Percentiles rank a stretch among this genome's conserved stretches.
These are phyloP conservation scores for Euwallacea similis DNA, from an alignment of 1,140 invertebrate genomes.

Conservation along the genomic window DNA sequence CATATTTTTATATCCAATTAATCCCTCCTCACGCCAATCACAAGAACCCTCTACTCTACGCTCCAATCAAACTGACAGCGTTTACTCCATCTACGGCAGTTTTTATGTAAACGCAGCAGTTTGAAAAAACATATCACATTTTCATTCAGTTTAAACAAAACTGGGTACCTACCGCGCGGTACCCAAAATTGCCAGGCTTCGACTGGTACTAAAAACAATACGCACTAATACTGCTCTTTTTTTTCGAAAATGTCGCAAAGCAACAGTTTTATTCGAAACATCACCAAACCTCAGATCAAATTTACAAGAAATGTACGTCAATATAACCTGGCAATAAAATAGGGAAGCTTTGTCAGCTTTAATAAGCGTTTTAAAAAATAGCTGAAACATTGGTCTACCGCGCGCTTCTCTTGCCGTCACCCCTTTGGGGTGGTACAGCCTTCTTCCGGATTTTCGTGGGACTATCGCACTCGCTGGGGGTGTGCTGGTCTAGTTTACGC, in stretches of 20 bases:
- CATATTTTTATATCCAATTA: slow-evolving; percentile 3
- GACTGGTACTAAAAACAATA: not conserved
- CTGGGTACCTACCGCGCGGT: not conserved
- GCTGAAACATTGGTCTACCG: slow-evolving; percentile 7
- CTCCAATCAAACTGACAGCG: not conserved
- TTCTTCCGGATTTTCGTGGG: slow-evolving; percentile 47
- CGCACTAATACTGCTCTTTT: not conserved
- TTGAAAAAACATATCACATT: not conserved
- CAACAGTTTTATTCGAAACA: too few species aligned
- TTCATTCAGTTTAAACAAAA: slow-evolving; percentile 4
- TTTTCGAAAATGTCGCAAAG: too few species aligned
- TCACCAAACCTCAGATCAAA: too few species aligned
- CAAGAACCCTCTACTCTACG: too few species aligned
- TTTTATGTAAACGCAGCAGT: not conserved
- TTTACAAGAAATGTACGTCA: too few species aligned
- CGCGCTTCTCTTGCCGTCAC: not conserved
- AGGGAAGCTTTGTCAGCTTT: not conserved
- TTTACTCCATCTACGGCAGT: not conserved
- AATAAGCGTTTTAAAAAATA: not conserved
- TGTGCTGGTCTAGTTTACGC: slow-evolving; percentile 39
- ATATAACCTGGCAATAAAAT: not conserved
- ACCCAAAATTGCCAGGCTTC: not conserved
- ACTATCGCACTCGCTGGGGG: slow-evolving; percentile 25
- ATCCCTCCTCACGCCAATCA: not conserved
- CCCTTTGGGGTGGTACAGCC: slow-evolving; percentile 7